phyloP scores from a whole-genome alignment of 2,797 vertebrate species.

The Chelon auratus region DNA sequence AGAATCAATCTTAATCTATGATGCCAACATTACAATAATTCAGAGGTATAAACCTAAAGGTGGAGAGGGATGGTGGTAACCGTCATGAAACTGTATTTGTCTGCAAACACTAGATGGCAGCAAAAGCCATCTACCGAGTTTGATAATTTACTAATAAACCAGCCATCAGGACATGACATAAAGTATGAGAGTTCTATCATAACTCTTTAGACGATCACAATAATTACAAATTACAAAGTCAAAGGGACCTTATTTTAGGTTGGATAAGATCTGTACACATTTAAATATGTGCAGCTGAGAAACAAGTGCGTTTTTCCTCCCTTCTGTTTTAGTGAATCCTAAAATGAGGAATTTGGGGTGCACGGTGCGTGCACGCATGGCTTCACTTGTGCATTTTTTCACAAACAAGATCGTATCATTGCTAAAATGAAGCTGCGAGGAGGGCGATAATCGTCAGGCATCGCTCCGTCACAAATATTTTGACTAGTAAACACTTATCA shows the following conservation, averaged over 20 bases:
- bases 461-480: neutral
- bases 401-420: neutral
- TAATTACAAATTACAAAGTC: neutral
- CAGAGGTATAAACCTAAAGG: neutral
- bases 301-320: neutral
- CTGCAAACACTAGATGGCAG: constrained; percentile 75
- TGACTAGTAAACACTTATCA: neutral
- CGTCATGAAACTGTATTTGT: accelerated
- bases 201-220: constrained; percentile 2
- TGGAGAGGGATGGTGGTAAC: neutral
- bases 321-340: too few species aligned
- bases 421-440: neutral
- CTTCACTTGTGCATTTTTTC: neutral
- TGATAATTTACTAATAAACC: neutral
- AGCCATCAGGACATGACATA: neutral
- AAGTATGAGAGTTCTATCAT: neutral
- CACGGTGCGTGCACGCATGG: too few species aligned
- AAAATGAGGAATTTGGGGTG: too few species aligned
- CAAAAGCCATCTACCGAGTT: constrained; percentile 22
- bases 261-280: neutral
- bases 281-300: neutral
- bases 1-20: neutral
- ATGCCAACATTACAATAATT: neutral
- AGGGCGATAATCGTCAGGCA: too few species aligned
- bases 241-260: neutral